A percentile compares a stretch with the other conserved stretches of the same genome.
These are phyloP conservation scores for Stenoptilia bipunctidactyla DNA, from an alignment of 2,888 invertebrate species.

Conservation along the genomic window DNA sequence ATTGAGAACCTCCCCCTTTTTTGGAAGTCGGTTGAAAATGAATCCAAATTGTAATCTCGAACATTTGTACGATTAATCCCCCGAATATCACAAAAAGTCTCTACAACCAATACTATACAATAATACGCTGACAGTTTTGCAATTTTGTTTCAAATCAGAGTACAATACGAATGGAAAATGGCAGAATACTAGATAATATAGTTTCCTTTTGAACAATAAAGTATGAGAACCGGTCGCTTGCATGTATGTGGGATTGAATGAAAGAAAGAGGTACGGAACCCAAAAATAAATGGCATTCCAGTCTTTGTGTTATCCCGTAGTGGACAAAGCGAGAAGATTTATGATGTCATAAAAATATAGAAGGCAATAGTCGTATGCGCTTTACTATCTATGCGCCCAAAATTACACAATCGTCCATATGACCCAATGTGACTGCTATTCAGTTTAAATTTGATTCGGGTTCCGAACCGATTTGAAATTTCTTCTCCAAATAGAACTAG, in stretches of 20 bases:
- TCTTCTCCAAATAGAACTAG: too few species aligned
- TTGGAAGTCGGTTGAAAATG: too few species aligned
- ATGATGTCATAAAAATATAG: conserved; percentile 1
- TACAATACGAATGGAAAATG: not conserved
- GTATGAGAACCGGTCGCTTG: not conserved
- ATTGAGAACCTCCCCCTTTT: too few species aligned
- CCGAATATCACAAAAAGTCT: too few species aligned
- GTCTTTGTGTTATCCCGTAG: not conserved
- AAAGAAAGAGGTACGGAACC: not conserved
- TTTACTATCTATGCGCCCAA: too few species aligned
- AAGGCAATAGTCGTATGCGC: not conserved
- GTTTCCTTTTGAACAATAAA: conserved; percentile 1
- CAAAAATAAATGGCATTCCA: conserved; percentile 1
- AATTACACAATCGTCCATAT: too few species aligned
- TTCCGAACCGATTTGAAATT: too few species aligned
- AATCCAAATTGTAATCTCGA: too few species aligned
- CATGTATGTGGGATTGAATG: not conserved
- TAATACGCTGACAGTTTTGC: not conserved
- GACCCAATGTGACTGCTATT: too few species aligned
- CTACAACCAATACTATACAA: too few species aligned
- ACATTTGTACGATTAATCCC: too few species aligned
- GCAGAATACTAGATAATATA: not conserved
- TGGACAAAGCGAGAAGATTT: not conserved
- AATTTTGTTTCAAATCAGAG: not conserved
- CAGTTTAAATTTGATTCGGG: too few species aligned